These are phyloP conservation scores for Trinectes maculatus DNA, from an alignment of 2,113 vertebrate species.

Conservation along the genomic window DNA sequence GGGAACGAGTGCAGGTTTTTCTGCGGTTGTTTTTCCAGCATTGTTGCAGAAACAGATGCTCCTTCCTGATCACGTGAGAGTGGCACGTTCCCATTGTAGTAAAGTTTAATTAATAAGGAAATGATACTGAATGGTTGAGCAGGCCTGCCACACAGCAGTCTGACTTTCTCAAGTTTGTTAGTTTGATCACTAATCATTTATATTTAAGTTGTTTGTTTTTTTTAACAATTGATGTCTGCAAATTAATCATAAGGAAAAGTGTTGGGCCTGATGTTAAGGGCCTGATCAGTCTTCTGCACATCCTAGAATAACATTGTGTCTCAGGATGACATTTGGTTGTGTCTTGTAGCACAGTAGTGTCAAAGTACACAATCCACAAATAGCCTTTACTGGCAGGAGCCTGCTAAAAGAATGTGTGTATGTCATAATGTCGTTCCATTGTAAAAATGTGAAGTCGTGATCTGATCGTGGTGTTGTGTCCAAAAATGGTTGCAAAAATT, in stretches of 20 bases:
- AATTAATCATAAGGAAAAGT: too few relatives aligned
- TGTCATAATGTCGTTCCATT: neutral
- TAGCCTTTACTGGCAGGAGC: conserved; percentile 1
- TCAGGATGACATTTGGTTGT: neutral
- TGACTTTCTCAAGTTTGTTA: neutral
- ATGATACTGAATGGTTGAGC: neutral
- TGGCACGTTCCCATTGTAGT: conserved; percentile 19
- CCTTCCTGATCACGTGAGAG: conserved; percentile 51
- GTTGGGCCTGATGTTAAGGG: too few relatives aligned
- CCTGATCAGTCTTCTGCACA: neutral
- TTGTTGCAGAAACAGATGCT: conserved; percentile 51
- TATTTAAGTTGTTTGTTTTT: too few relatives aligned
- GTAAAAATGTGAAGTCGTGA: neutral
- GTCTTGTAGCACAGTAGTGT: conserved; percentile 48
- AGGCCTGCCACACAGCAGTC: neutral
- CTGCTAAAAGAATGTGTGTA: conserved; percentile 13
- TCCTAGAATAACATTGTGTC: too few relatives aligned
- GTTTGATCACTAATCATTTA: neutral
- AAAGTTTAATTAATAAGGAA: neutral
- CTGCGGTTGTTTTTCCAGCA: conserved; percentile 11
- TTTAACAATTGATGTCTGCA: neutral
- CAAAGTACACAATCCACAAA: conserved; percentile 48
- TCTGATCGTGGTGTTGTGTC: neutral
- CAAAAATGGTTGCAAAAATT: neutral
- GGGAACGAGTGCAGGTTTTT: conserved; percentile 20